Conservation (phyloP, 2,797 vertebrate species). For the Periophthalmus magnuspinnatus region DNA sequence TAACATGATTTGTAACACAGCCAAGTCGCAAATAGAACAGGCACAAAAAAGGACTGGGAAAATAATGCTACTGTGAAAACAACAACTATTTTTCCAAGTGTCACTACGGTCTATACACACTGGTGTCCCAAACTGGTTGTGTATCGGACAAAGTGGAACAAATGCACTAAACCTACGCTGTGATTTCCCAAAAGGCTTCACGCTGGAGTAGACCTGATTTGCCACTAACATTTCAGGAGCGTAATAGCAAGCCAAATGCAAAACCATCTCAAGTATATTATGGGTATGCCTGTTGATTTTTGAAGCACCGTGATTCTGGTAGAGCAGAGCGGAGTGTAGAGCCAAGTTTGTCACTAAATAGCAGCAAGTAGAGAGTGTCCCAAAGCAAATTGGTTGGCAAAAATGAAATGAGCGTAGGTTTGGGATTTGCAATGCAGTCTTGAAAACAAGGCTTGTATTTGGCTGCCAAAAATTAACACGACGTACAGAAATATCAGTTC, state of each 20-base stretch:
- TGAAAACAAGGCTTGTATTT: neutral
- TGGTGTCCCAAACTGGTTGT: constrained; percentile 37
- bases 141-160: constrained; percentile 42
- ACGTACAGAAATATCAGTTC: neutral
- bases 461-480: neutral
- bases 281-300: constrained; percentile 22
- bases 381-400: constrained; percentile 19
- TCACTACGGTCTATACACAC: constrained; percentile 14
- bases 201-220: constrained; percentile 27
- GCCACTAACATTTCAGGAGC: constrained; percentile 19
- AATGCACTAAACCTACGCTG: constrained; percentile 35
- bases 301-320: constrained; percentile 5
- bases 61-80: constrained; percentile 32
- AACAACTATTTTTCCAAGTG: constrained; percentile 45
- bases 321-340: constrained; percentile 12
- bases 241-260: constrained; percentile 5
- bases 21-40: constrained; percentile 34
- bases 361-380: neutral
- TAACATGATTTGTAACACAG: constrained; percentile 36
- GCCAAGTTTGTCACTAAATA: constrained; percentile 13
- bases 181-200: constrained; percentile 36
- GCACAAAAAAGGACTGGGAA: constrained; percentile 42
- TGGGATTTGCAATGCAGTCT: constrained; percentile 7
- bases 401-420: constrained; percentile 10
- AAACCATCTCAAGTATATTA: constrained; percentile 13